Base-by-base conservation (phyloP, 1,140 invertebrate species). In the Bilobella aurantiaca region DNA sequence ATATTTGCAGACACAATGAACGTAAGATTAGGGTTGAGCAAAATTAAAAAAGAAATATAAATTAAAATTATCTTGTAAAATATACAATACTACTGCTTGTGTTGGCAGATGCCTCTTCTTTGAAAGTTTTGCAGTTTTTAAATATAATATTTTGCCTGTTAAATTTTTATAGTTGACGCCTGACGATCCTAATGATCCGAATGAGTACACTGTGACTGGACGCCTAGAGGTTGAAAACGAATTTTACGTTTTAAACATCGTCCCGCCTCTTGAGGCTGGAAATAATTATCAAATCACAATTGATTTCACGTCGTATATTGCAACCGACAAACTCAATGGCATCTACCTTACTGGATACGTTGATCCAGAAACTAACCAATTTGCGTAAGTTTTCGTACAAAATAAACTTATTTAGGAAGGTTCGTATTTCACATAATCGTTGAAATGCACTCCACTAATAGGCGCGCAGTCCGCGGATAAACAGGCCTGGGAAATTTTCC, bases 261-360 rank as follows among this genome's bases (percentile, higher is more conserved):
- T 2, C 3, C n/a, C 16, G 30, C 21, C 49, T 16, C 42, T 67
- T 21, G 23, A 32, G 18, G 63, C 37, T 1, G 46, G 53, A 8
- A 29, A 67, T 34, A 29, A 63, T 8, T 68, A 71, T 21, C 16
- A 14, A 8, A 62, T 71, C 16, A 34, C 37, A 8, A 65, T 71
- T 37, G 34, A 59, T 3, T 72, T 67, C 32, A 37, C 64, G 14
- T 59, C 67, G 25, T 37, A 31, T 1, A 57, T 72, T 18, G 46
- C 65, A 2, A 37, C 28, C 21, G 30, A 64, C 34, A 37, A 34
- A 47, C 30, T 66, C 1, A 62, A 65, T 42, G 70, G 70, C n/a
- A 27, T 72, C 0, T 72, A 72, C 34, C n/a, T 65, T 30, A 64
- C 57, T 25, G 31, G 46, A n/a, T 72, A 72, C 32, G 30, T 16